These are phyloP conservation scores for Meloidogyne exigua DNA, from an alignment of 1,140 invertebrate genomes.

Conservation along the genomic window DNA sequence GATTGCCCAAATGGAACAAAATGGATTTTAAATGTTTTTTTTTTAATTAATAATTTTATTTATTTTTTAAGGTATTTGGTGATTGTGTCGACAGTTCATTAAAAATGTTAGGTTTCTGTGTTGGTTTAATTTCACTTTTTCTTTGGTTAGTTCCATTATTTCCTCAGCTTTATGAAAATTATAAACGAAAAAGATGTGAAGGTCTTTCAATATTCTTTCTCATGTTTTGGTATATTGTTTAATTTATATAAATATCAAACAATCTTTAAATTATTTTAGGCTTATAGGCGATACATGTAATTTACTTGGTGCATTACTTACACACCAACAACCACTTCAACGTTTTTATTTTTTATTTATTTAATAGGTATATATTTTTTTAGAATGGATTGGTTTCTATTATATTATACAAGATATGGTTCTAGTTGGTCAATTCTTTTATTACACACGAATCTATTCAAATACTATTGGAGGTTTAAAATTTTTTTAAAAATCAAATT, in stretches of 20 bases:
- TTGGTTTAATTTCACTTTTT: conserved; percentile 50
- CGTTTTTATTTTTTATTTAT: conserved; percentile 10
- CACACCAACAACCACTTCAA: conserved; percentile 62
- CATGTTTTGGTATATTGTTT: conserved; percentile 47
- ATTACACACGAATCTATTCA: conserved; percentile 57
- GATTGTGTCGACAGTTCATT: conserved; percentile 51
- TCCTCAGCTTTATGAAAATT: conserved; percentile 55
- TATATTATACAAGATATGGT: conserved; percentile 63
- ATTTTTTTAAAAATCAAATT: no score
- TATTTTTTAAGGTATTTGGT: conserved; percentile 48
- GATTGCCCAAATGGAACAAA: conserved; percentile 42
- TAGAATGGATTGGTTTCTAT: conserved; percentile 61
- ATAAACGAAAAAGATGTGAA: conserved; percentile 49
- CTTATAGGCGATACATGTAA: conserved; percentile 61
- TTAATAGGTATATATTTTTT: conserved; percentile 9
- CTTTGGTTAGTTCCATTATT: conserved; percentile 51
- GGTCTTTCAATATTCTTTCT: conserved; percentile 52
- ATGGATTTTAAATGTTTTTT: conserved; percentile 34
- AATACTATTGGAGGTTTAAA: conserved; percentile 25
- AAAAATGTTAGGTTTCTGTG: conserved; percentile 45
- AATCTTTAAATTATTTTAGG: conserved; percentile 26
- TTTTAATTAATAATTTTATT: conserved; percentile 14
- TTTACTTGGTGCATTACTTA: conserved; percentile 61
- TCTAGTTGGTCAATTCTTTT: conserved; percentile 53
- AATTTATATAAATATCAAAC: neutral